Percentiles rank a stretch among this genome's conserved stretches.
These are phyloP conservation scores for Cosmia trapezina DNA, from an alignment of 2,888 invertebrate genomes.

Conservation along the genomic window DNA sequence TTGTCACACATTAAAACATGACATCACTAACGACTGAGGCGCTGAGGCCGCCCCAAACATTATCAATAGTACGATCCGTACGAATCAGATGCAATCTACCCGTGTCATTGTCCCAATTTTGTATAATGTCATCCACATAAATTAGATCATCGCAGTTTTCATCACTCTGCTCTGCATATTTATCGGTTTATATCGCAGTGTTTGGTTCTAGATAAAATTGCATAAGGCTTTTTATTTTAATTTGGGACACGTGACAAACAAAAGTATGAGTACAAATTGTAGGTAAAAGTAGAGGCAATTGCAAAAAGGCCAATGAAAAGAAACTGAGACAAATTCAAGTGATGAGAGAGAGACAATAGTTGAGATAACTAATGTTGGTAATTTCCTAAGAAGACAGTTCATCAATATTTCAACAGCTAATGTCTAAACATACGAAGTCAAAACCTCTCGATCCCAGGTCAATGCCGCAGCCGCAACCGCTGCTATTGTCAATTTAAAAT, in stretches of 20 bases:
- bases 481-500: conserved; percentile 51
- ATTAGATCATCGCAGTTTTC: conserved; percentile 59
- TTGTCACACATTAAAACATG: conserved; percentile 62
- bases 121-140: conserved; percentile 49
- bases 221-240: conserved; percentile 24
- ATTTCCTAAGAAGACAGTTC: not conserved
- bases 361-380: not conserved
- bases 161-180: conserved; percentile 50
- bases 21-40: conserved; percentile 51
- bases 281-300: not conserved
- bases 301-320: not conserved
- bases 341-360: not conserved
- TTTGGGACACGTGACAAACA: conserved; percentile 2
- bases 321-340: not conserved
- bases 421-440: conserved; percentile 16
- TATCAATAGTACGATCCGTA: conserved; percentile 38
- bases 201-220: conserved; percentile 32
- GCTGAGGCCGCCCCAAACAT: conserved; percentile 37
- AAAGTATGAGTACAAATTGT: not conserved
- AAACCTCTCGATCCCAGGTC: conserved; percentile 45
- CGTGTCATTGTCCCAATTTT: conserved; percentile 60
- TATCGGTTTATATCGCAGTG: conserved; percentile 25
- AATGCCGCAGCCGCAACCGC: conserved; percentile 18
- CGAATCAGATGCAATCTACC: conserved; percentile 41
- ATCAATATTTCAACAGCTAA: conserved; percentile 7